phyloP scores from a whole-genome alignment of 1,140 invertebrate genomes.

The Geopemphigus sp. region DNA sequence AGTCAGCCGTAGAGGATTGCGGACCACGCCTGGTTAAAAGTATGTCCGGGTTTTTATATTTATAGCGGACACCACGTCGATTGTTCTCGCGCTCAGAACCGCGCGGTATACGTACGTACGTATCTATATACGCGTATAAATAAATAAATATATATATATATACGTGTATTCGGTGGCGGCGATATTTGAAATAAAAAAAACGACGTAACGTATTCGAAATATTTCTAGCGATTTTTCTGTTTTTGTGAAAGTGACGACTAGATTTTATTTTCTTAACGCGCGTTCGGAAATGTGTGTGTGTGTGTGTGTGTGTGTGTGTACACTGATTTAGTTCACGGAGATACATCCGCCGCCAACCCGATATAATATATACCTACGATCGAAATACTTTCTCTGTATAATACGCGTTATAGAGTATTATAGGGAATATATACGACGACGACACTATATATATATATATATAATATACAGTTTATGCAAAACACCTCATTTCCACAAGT shows the following conservation, averaged over 20 bases:
- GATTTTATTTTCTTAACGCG: neutral
- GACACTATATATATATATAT: neutral
- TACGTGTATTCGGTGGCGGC: neutral
- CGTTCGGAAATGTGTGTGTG: constrained; percentile 2
- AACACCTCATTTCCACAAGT: constrained; percentile 20
- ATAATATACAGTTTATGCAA: neutral
- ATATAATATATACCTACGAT: constrained; percentile 19
- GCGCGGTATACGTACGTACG: too few species aligned
- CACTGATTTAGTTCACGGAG: constrained; percentile 16
- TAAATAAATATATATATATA: too few species aligned
- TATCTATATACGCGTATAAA: too few species aligned
- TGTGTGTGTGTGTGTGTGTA: too few species aligned
- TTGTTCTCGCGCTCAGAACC: neutral
- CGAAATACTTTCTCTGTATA: constrained; percentile 29
- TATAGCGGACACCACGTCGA: neutral
- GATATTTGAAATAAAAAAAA: neutral
- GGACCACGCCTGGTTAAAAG: constrained; percentile 16
- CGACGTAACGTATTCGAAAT: neutral
- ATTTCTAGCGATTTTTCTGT: constrained; percentile 14
- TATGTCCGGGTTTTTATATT: constrained; percentile 8
- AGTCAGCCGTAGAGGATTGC: neutral
- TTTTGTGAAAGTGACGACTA: constrained; percentile 26
- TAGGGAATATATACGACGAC: constrained; percentile 2
- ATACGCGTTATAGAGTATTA: neutral
- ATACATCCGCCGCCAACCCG: constrained; percentile 27